These are phyloP conservation scores for Setophaga coronata DNA, from an alignment of 2,113 vertebrate species.

Conservation along the genomic window DNA sequence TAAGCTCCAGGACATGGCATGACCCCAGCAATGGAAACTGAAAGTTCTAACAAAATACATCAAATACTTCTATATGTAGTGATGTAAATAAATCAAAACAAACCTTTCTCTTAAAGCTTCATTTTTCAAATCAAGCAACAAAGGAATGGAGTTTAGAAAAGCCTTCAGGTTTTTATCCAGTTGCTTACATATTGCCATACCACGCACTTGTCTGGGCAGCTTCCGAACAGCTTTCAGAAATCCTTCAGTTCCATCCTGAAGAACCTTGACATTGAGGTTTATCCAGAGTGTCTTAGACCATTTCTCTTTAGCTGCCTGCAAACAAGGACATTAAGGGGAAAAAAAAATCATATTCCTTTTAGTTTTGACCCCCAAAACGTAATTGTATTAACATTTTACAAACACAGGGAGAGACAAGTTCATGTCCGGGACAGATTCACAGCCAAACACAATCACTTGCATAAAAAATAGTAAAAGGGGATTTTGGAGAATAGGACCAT, in stretches of 20 bases:
- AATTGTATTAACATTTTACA: background rate
- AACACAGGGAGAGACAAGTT: background rate
- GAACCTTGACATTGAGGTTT: constrained; percentile 86
- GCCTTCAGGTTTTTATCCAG: constrained; percentile 89
- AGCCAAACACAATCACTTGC: background rate
- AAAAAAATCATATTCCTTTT: background rate
- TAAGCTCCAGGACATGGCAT: background rate
- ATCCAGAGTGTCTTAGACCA: constrained; percentile 95
- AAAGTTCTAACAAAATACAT: background rate
- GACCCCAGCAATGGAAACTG: background rate
- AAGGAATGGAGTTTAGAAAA: constrained; percentile 89
- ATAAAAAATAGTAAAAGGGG: background rate
- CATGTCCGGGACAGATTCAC: background rate
- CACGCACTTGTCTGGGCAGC: constrained; percentile 81
- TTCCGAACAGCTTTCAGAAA: constrained; percentile 80
- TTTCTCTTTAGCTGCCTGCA: constrained; percentile 84
- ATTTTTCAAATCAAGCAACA: constrained; percentile 92
- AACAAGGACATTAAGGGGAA: background rate
- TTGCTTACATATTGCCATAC: constrained; percentile 71
- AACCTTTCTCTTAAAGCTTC: constrained; percentile 94
- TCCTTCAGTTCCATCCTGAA: constrained; percentile 87
- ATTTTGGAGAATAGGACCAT: background rate
- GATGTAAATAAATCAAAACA: background rate
- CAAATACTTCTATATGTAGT: background rate
- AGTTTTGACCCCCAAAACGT: background rate